Base-by-base conservation (phyloP, 2,888 invertebrate species). In the Tenthredo amoena region DNA sequence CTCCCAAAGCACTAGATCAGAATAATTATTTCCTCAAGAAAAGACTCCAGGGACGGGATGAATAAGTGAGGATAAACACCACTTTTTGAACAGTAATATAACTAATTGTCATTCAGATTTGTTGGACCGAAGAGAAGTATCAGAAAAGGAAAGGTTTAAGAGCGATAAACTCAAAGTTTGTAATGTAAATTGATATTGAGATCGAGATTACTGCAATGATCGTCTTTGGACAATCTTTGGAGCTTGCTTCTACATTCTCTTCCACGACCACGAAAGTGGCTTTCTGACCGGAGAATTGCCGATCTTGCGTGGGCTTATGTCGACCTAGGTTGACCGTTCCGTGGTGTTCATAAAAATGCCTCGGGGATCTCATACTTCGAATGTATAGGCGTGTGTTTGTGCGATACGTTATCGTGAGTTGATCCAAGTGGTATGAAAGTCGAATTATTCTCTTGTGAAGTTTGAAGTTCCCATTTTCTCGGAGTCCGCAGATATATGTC, bases 111-210 rank as follows among this genome's bases (percentile, higher is more conserved):
- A 62, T 62, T 26, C 26, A 26, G 26, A 62, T 62, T 62, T 26
- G 9, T 26, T 26, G 1, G 9, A 62, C 26, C 21, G 9, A 62
- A 26, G 55, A 10, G 62, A 21, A 15, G 12, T 65, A 31, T 0
- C 18, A 5, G 31, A 26, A 31, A 31, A 9, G 31, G 26, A 10
- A 31, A 31, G 31, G 26, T 31, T 65, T 2, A 2, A 26, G 9
- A 26, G 31, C 12, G 12, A 65, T 4, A 65, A 65, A 31, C 26
- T 65, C 65, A 2, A 65, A 65, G 26, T 21, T 65, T 12, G 12
- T n/a, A 65, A 31, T 65, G 65, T 31, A 31, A 65, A 65, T 65
- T n/a, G 65, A 65, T 65, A 65, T 65, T 65, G 12, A 15, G 65
- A 65, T 31, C 12, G 12, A 65, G 21, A 58, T 10, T 58, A 58